A percentile compares a stretch with the other conserved stretches of the same genome.
These are phyloP conservation scores for Lanius ludovicianus DNA, from an alignment of 2,113 vertebrate species.

Conservation along the genomic window DNA sequence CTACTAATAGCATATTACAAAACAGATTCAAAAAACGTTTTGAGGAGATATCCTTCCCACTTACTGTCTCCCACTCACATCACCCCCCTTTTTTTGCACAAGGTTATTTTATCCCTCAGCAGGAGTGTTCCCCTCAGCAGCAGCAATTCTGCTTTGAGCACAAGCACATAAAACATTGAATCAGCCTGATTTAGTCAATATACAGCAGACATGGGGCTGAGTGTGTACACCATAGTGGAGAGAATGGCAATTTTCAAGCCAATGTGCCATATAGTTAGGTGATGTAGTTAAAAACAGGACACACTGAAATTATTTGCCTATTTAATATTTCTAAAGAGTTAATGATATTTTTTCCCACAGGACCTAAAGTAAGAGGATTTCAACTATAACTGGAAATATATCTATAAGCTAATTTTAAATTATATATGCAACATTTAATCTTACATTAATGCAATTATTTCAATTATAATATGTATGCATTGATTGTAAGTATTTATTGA, in stretches of 20 bases:
- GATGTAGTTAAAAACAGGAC: background rate
- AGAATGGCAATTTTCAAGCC: background rate
- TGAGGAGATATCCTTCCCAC: background rate
- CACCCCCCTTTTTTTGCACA: background rate
- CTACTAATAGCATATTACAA: background rate
- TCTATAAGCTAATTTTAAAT: background rate
- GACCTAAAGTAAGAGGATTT: background rate
- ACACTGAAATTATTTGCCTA: background rate
- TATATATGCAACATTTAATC: background rate
- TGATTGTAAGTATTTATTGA: background rate
- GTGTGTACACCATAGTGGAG: background rate
- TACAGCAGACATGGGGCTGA: rapidly evolving
- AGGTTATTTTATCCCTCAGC: background rate
- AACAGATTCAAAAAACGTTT: background rate
- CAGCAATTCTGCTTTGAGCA: background rate
- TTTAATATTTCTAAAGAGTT: background rate
- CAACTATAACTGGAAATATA: background rate
- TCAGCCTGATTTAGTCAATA: background rate
- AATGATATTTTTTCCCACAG: background rate
- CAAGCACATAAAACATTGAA: background rate
- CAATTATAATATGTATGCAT: background rate
- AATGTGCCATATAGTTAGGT: background rate
- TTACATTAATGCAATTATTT: background rate
- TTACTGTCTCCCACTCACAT: background rate
- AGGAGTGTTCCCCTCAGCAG: background rate